Evolutionary conservation across 2,113 vertebrate genomes (phyloP).

Genomic region (Gallinago paraguaiae): DNA sequence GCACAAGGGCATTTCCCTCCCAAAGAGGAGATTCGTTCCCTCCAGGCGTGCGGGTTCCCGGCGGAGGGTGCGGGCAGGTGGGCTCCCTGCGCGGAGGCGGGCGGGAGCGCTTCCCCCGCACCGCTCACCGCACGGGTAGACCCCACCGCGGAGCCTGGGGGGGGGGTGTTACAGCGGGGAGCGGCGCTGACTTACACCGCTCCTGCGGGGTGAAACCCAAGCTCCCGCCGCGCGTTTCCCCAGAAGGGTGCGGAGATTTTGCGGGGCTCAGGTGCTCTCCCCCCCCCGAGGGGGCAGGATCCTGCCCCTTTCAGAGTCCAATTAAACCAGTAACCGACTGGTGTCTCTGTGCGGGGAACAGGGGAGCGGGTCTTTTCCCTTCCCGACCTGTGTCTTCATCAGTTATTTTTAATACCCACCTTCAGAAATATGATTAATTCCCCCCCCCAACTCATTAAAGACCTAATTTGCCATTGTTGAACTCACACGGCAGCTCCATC

Average conservation of each 20-base stretch:
- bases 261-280: background rate
- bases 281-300: accelerated
- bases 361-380: background rate
- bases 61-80: background rate
- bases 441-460: background rate
- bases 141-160: too few relatives aligned
- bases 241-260: background rate
- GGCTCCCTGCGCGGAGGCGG: background rate
- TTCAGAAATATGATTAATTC: background rate
- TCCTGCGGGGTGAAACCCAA: constrained; percentile 40
- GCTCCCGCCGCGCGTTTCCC: background rate
- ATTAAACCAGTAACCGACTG: accelerated
- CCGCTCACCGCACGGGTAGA: too few relatives aligned
- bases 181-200: constrained; percentile 10
- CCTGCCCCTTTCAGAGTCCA: background rate
- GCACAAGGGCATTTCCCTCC: background rate
- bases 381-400: background rate
- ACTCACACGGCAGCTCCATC: background rate
- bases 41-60: background rate
- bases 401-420: background rate
- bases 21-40: background rate
- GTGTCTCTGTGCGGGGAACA: background rate
- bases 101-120: background rate
- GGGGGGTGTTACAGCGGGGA: background rate
- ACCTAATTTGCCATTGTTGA: background rate